phyloP scores from a whole-genome alignment of 1,140 invertebrate species.

The Megalonaias nervosa region DNA sequence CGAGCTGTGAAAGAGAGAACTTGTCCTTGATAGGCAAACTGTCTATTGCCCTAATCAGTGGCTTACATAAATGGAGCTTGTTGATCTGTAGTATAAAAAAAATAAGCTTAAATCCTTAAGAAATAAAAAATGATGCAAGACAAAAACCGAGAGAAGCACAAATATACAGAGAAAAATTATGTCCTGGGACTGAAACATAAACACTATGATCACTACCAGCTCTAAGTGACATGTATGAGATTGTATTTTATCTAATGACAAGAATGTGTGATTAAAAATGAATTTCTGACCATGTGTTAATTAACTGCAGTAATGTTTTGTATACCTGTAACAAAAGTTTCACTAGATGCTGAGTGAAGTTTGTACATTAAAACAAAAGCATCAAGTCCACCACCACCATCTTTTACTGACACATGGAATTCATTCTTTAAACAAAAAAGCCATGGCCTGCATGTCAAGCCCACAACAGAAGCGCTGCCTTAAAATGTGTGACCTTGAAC shows the following conservation, averaged over 20 bases:
- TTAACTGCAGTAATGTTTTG: not conserved
- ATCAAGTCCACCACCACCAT: no score
- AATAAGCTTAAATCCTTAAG: conserved; percentile 11
- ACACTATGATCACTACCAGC: no score
- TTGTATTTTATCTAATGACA: not conserved
- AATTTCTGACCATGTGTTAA: not conserved
- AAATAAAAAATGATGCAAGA: not conserved
- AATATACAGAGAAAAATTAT: no score
- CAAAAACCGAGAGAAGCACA: no score
- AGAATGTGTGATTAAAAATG: not conserved
- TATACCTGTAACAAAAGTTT: not conserved
- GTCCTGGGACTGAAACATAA: no score
- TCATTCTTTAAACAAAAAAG: no score
- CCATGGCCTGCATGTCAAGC: no score
- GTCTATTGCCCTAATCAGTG: conserved; percentile 96
- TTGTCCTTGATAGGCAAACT: conserved; percentile 89
- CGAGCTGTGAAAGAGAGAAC: conserved; percentile 87
- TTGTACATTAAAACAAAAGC: conserved; percentile 2
- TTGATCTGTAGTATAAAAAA: conserved; percentile 76
- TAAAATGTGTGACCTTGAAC: no score
- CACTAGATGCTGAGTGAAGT: not conserved
- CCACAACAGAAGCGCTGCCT: no score
- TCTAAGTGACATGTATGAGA: not conserved
- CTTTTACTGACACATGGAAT: no score
- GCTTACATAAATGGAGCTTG: conserved; percentile 96